Conservation (phyloP, 2,113 vertebrate species). For the Meleagris gallopavo region DNA sequence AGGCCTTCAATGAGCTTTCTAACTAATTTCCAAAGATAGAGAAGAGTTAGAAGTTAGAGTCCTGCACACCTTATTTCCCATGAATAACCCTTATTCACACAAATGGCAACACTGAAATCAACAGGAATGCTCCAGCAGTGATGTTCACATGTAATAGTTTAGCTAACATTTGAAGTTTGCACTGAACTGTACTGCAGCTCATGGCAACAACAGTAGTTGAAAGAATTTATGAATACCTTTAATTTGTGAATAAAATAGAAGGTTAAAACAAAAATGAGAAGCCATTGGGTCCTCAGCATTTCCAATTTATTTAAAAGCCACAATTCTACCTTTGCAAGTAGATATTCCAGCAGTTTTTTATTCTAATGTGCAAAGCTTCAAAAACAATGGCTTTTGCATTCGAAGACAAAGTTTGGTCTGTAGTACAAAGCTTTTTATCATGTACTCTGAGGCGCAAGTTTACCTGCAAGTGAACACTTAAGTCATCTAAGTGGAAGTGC, state of each 20-base stretch:
- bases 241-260: background rate
- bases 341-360: background rate
- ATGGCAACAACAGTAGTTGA: background rate
- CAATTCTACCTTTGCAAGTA: background rate
- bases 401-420: background rate
- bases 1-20: background rate
- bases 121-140: background rate
- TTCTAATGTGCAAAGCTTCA: background rate
- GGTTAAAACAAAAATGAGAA: background rate
- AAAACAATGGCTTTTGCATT: background rate
- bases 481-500: slow-evolving; percentile 63
- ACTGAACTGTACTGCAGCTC: background rate
- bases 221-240: background rate
- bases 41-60: background rate
- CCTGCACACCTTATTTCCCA: background rate
- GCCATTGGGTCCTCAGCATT: background rate
- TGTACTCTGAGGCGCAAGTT: slow-evolving; percentile 20
- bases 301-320: background rate
- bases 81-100: background rate
- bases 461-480: slow-evolving; percentile 62
- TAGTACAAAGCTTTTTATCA: background rate
- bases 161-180: background rate
- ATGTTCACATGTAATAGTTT: background rate
- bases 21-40: background rate
- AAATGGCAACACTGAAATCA: background rate